Base-by-base conservation (phyloP, 1,140 invertebrate genomes). In the Aphaenogaster floridana region DNA sequence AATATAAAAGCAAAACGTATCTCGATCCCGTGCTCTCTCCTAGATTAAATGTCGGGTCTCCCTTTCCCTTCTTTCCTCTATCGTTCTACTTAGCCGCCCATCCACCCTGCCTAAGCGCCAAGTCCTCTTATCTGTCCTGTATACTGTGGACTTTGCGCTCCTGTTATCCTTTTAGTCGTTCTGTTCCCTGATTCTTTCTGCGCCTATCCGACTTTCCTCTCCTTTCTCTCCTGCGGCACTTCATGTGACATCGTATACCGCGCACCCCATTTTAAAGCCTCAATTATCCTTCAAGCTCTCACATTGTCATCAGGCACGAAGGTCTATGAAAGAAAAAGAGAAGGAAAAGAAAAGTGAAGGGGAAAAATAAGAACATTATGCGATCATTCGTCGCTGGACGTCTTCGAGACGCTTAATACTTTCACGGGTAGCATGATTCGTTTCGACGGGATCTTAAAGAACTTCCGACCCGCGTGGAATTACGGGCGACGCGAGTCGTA, bases 1-100 rank as follows among this genome's bases (percentile, higher is more conserved):
- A 93, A 91, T 93, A 91, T 92, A 92, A 93, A 93, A 93, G 89
- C 91, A 94, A 94, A 94, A 94, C 77, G 89, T 93, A 90, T 81
- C 71, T 72, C 86, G 77, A 89, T 87, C 85, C 87, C 74, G 74
- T 90, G 93, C 93, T 94, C 86, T 94, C 89, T 93, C 86, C 89
- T 93, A 94, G 92, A 94, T 94, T 94, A 94, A 94, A 94, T 89
- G 90, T 91, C 89, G 87, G 15, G 57, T 52, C 54, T 76, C 71
- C 52, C 74, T 28, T 50, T 45, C 2, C 59, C 59, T 63, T 57
- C 54, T 3, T 21, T 17, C 9, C 42, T 15, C 71, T 72, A 52
- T 69, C 63, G 66, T 86, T 36, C 84, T 86, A 79, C 74, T 91
- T 88, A 66, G 48, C 83, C 85, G 21, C 50, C 64, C 76, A 64